These are phyloP conservation scores for Pseudomyrmex concolor DNA, from an alignment of 1,140 invertebrate species.

Conservation along the genomic window DNA sequence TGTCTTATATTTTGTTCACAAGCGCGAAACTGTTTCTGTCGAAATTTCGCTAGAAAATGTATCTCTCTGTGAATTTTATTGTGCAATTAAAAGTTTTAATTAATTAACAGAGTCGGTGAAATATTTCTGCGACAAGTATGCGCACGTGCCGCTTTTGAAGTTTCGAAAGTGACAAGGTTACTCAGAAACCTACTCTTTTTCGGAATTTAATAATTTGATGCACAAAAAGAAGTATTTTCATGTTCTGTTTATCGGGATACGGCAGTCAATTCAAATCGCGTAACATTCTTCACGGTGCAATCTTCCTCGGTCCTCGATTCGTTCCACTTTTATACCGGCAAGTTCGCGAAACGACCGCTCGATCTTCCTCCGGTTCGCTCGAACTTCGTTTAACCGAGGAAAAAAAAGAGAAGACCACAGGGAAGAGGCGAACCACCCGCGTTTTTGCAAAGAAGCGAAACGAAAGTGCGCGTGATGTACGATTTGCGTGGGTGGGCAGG, in stretches of 20 bases:
- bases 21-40: slow-evolving; percentile 4
- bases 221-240: neutral
- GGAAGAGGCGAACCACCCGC: slow-evolving; percentile 5
- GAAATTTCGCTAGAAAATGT: neutral
- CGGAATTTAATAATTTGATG: neutral
- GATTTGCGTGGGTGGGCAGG: slow-evolving; percentile 70
- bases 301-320: neutral
- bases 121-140: neutral
- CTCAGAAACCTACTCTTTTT: neutral
- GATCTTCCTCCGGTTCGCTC: slow-evolving; percentile 13
- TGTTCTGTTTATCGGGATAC: slow-evolving; percentile 49
- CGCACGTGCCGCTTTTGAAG: neutral
- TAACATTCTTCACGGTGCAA: neutral
- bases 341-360: neutral
- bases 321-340: neutral
- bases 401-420: neutral
- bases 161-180: neutral
- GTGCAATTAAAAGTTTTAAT: neutral
- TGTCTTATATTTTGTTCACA: slow-evolving; percentile 57
- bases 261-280: neutral
- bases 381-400: slow-evolving; percentile 24
- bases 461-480: slow-evolving; percentile 68
- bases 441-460: slow-evolving; percentile 46
- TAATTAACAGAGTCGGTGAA: neutral
- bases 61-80: neutral